Base-by-base conservation (phyloP, 2,888 invertebrate species). In the Meiosimyza platycephala region DNA sequence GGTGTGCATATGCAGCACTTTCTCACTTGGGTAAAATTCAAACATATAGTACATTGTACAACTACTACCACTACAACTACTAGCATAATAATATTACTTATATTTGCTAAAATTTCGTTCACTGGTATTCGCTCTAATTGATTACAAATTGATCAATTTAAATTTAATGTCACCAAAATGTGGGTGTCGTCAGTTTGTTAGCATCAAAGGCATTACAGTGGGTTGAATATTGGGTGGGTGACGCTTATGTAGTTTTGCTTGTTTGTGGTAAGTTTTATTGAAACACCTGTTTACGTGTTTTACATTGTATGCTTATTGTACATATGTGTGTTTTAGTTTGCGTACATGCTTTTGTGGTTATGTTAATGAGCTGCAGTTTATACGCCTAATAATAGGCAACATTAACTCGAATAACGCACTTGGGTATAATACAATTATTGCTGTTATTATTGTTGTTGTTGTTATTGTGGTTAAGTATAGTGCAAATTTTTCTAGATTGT, bases 131-230 rank as follows among this genome's bases (percentile, higher is more conserved):
- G 40, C 52, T 40, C 63, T 70, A 70, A 70, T 70, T 70, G 70
- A 70, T 70, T 70, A 70, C 70, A 70, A 70, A 70, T 63, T 70
- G 70, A 63, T 63, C 70, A 63, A 70, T 63, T 70, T 70, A 70
- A 70, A 63, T 62, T 70, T 62, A 70, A 69, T 59, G 68, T 59
- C 68, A 18, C 57, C 68, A 50, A 15, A 52, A 64, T 33, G 64
- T 64, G 52, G 51, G 48, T n/a, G n/a, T n/a, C 22, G 22, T 40
- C 22, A 60, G 9, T 40, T 6, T 63, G 63, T 63, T 16, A 40
- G 6, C 13, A 63, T 28, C 3, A 16, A 47, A 62, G 11, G 15
- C 15, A 15, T 40, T 40, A 40, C 6, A 9, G 6, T 40, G 40
- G 6, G 9, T 40, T 40, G 40, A 9, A 40, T 40, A 40, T 9